These are phyloP conservation scores for Pemphredon lugubris DNA, from an alignment of 2,888 invertebrate species.

Conservation along the genomic window DNA sequence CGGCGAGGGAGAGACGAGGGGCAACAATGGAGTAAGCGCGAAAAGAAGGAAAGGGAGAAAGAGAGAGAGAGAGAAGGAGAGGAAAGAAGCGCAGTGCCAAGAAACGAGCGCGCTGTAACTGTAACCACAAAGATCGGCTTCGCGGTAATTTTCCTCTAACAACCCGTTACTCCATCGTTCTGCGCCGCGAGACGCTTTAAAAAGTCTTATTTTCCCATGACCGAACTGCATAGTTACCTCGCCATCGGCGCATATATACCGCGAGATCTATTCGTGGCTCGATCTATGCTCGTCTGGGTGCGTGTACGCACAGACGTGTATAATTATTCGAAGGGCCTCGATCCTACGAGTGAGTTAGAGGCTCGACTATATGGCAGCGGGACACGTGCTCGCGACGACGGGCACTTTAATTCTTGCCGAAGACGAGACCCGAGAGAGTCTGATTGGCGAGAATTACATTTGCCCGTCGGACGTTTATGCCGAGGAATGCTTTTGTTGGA, in stretches of 20 bases:
- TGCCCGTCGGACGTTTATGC: slow-evolving; percentile 44
- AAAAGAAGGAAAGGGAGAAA: slow-evolving; percentile 14
- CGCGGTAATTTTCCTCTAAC: slow-evolving; percentile 61
- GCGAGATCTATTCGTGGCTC: too few species aligned
- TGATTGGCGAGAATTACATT: slow-evolving; percentile 59
- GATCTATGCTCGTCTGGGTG: too few species aligned
- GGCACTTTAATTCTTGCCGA: slow-evolving; percentile 53
- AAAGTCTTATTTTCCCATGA: slow-evolving; percentile 63
- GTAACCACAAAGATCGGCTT: slow-evolving; percentile 56
- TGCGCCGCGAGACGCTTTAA: slow-evolving; percentile 52
- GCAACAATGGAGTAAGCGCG: neutral
- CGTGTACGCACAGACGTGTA: slow-evolving; percentile 13
- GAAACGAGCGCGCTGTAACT: slow-evolving; percentile 61
- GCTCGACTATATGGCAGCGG: slow-evolving; percentile 46
- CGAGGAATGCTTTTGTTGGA: slow-evolving; percentile 31
- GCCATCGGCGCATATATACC: neutral
- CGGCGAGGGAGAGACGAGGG: neutral
- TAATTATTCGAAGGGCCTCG: slow-evolving; percentile 41
- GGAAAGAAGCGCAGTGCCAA: slow-evolving; percentile 29
- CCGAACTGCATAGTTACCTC: slow-evolving; percentile 8
- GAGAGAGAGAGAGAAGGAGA: slow-evolving; percentile 11
- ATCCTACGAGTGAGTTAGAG: slow-evolving; percentile 39
- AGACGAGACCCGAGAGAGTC: slow-evolving; percentile 30
- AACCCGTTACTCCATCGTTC: slow-evolving; percentile 63
- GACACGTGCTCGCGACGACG: slow-evolving; percentile 61